phyloP scores from a whole-genome alignment of 2,797 vertebrate genomes.

The Denticeps clupeoides region DNA sequence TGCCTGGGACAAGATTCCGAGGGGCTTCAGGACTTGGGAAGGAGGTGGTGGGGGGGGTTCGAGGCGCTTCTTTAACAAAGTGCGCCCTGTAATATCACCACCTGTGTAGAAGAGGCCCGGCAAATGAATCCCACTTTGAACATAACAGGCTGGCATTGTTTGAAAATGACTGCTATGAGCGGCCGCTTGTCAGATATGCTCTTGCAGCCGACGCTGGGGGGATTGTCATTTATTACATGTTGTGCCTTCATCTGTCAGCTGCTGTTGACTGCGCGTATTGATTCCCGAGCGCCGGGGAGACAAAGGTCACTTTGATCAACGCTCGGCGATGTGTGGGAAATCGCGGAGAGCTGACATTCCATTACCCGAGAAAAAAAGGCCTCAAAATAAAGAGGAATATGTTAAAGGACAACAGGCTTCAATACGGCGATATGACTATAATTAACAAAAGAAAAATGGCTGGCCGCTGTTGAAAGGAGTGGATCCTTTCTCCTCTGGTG shows the following conservation, averaged over 20 bases:
- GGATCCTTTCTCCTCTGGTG: conserved; percentile 41
- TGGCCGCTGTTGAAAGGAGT: conserved; percentile 43
- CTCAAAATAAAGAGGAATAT: conserved; percentile 75
- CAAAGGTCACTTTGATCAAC: conserved; percentile 90
- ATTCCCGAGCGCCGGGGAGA: conserved; percentile 70
- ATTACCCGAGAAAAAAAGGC: conserved; percentile 69
- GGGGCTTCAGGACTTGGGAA: background rate
- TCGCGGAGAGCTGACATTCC: conserved; percentile 75
- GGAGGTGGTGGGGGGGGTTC: conserved; percentile 48
- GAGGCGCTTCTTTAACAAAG: conserved; percentile 71
- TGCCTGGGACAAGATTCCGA: conserved; percentile 42
- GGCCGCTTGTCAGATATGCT: conserved; percentile 72
- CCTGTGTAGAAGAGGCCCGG: conserved; percentile 63
- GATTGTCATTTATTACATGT: conserved; percentile 88
- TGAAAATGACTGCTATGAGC: conserved; percentile 76
- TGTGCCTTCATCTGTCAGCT: conserved; percentile 73
- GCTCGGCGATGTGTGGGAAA: conserved; percentile 64
- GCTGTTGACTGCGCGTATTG: conserved; percentile 66
- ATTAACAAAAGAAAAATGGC: conserved; percentile 73
- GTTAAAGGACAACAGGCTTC: conserved; percentile 68
- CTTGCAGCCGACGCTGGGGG: conserved; percentile 53
- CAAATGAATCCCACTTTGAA: conserved; percentile 79
- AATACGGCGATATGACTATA: conserved; percentile 68
- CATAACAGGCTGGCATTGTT: conserved; percentile 71
- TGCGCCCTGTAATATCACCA: conserved; percentile 73